Conservation (phyloP, 2,113 vertebrate genomes). For the Brachyistius frenatus region DNA sequence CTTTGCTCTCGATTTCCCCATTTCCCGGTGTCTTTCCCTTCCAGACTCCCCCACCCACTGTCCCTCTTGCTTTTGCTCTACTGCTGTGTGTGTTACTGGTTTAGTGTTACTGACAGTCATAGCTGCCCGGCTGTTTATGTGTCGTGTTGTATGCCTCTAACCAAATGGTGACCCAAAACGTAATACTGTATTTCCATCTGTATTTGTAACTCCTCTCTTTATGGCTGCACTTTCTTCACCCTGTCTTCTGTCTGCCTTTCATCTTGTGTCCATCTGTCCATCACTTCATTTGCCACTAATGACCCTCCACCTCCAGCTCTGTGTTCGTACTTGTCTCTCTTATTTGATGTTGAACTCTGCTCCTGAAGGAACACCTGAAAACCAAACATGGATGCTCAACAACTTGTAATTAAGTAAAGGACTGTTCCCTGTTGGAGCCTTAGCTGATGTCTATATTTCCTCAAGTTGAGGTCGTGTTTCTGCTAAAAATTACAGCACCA, state of each 20-base stretch:
- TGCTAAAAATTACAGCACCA: neutral
- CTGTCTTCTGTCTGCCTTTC: neutral
- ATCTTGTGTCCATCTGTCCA: neutral
- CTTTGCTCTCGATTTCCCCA: slow-evolving; percentile 46
- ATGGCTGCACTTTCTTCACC: neutral
- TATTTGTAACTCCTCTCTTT: neutral
- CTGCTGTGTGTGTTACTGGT: neutral
- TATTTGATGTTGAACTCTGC: slow-evolving; percentile 27
- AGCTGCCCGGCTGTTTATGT: slow-evolving; percentile 6
- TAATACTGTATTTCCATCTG: slow-evolving; percentile 4
- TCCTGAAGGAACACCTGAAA: slow-evolving; percentile 56
- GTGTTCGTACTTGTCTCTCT: slow-evolving; percentile 33
- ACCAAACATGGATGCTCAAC: slow-evolving; percentile 25
- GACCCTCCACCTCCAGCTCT: slow-evolving; percentile 25
- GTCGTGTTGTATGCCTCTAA: neutral
- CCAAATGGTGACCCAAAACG: neutral
- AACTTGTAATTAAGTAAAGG: slow-evolving; percentile 53
- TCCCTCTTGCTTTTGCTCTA: slow-evolving; percentile 6
- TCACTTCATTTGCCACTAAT: slow-evolving; percentile 15
- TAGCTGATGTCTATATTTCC: neutral
- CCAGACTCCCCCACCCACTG: slow-evolving; percentile 32
- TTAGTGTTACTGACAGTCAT: slow-evolving; percentile 26
- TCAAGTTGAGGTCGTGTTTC: neutral
- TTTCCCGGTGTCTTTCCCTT: neutral
- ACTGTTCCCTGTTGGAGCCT: neutral